phyloP scores from a whole-genome alignment of 23 tunicate genomes.

The Corella eumyota region DNA sequence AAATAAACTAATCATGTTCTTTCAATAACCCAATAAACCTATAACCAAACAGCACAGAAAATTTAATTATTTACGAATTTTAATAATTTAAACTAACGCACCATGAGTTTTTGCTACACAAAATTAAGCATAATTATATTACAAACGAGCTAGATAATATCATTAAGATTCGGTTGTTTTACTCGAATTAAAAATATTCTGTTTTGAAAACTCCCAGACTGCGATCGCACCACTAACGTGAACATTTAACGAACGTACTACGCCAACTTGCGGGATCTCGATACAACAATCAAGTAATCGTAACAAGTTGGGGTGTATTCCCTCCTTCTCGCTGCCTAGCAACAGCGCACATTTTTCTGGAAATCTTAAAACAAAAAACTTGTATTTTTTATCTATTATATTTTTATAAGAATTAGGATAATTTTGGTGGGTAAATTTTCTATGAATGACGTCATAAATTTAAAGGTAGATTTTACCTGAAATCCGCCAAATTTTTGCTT shows the following conservation, averaged over 20 bases:
- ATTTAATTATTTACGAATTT: no score
- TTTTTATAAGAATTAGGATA: not conserved
- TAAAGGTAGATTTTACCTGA: slow-evolving; percentile 31
- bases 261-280: slow-evolving; percentile 94
- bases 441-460: not conserved
- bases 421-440: not conserved
- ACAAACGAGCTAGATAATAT: no score
- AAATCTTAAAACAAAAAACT: slow-evolving; percentile 30
- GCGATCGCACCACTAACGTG: slow-evolving; percentile 90
- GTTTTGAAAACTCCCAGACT: slow-evolving; percentile 78
- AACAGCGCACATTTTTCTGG: slow-evolving; percentile 66
- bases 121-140: no score
- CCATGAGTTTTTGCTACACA: no score
- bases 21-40: no score
- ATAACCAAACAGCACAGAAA: no score
- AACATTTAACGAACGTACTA: slow-evolving; percentile 82
- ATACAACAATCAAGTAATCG: slow-evolving; percentile 46
- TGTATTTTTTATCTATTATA: not conserved
- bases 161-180: no score
- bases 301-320: slow-evolving; percentile 53
- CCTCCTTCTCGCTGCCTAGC: slow-evolving; percentile 93
- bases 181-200: no score
- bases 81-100: no score
- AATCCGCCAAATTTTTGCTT: slow-evolving; percentile 34
- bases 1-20: no score